Base-by-base conservation (phyloP, 2,888 invertebrate genomes). In the Parnassius glacialis region DNA sequence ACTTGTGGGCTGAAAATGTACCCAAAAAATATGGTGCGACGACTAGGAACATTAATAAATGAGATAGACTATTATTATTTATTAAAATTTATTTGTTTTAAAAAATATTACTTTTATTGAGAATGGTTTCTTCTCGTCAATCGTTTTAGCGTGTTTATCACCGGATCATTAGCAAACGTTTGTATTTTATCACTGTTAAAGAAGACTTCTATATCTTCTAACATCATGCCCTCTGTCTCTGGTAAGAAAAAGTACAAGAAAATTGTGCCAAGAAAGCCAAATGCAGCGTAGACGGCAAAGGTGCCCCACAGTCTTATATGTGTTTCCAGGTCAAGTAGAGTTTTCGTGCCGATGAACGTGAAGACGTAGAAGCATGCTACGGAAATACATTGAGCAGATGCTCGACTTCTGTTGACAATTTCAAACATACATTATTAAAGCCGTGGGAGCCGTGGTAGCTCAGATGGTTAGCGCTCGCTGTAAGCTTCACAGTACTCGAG, bases 181-280 rank as follows among this genome's bases (percentile, higher is more conserved):
- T 74, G 81, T 5, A 82, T 84, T 12, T 70, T 76, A 48, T 85
- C 76, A 2, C 89, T 85, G 67, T 87, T 87, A 66, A 91, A 93
- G 53, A 77, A 86, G 0, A 79, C 78, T 77, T 93, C 93, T 20
- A 93, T 93, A 75, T 92, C 92, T 20, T 87, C 82, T n/a, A 93
- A 74, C 43, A 87, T 73, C 65, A 84, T 91, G 5, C 84, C 87
- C 70, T 93, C 93, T 0, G 93, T 93, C 76, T 93, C 93, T 25
- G 93, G 92, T 61, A 93, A 69, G 66, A 84, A 87, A 69, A 92
- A 85, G 70, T 92, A 93, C 5, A 93, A 79, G 67, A 91, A 92
- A 1, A 92, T 61, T 1, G 92, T 84, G 48, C 93, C 93, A 1
- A 91, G 54, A 13, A 91, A 73, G 3, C 88, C 91, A 25, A 91